These are phyloP conservation scores for Anhinga anhinga DNA, from an alignment of 2,113 vertebrate genomes.

Conservation along the genomic window DNA sequence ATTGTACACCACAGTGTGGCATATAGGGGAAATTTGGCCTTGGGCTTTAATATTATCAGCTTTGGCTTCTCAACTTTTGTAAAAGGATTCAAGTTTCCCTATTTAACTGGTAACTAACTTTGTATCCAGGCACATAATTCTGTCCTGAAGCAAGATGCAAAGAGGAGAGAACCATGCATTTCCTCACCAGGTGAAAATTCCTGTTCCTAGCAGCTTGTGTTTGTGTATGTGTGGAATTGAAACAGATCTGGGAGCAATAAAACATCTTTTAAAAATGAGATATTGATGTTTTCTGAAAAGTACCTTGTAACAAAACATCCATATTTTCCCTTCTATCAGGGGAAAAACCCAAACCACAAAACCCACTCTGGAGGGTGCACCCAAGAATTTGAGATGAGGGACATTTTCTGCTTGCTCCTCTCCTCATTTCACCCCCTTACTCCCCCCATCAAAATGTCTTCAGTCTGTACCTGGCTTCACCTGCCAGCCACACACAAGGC, in stretches of 20 bases:
- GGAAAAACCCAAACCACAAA: background rate
- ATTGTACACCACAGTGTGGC: rapidly evolving
- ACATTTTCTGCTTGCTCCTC: background rate
- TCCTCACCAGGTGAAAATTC: background rate
- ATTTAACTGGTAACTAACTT: background rate
- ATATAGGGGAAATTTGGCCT: background rate
- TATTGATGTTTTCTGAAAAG: background rate
- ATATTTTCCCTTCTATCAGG: background rate
- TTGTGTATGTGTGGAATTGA: background rate
- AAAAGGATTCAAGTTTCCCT: background rate
- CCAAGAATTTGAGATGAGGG: background rate
- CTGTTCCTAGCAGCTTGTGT: background rate
- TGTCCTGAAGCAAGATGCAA: background rate
- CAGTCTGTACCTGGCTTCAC: background rate
- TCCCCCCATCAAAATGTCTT: background rate
- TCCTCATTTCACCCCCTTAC: background rate
- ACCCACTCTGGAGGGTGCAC: background rate
- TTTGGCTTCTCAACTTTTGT: background rate
- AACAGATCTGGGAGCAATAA: background rate
- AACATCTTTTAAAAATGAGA: background rate
- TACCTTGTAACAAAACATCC: background rate
- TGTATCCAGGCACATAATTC: background rate
- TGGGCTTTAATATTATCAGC: background rate
- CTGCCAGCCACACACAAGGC: background rate
- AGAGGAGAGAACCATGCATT: rapidly evolving